A percentile compares a stretch with the other conserved stretches of the same genome.
phyloP scores from a whole-genome alignment of 2,797 vertebrate genomes.

The Sebastes hopkinsi region DNA sequence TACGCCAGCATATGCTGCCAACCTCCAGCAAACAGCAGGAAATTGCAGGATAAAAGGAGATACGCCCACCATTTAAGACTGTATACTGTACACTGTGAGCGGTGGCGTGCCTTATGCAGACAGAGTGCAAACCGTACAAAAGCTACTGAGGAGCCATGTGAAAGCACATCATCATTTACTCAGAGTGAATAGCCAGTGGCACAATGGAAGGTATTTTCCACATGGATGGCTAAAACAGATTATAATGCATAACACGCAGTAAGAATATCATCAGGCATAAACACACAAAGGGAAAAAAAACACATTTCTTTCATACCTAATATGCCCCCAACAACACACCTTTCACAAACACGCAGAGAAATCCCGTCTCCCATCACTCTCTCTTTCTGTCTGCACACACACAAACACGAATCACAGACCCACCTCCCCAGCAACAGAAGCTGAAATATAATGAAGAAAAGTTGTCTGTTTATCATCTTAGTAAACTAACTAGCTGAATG shows the following conservation, averaged over 20 bases:
- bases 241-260: constrained; percentile 1
- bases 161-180: not conserved
- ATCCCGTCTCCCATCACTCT: not conserved
- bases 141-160: not conserved
- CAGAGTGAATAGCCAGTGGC: constrained; percentile 1
- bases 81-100: not conserved
- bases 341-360: not conserved
- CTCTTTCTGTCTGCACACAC: not conserved
- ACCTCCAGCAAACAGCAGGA: not conserved
- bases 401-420: not conserved
- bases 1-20: not conserved
- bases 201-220: constrained; percentile 17
- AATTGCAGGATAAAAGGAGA: not conserved
- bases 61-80: not conserved
- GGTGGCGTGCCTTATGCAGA: not conserved
- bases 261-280: not conserved
- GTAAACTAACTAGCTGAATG: constrained; percentile 35
- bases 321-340: not conserved
- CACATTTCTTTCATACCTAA: not conserved
- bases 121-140: not conserved
- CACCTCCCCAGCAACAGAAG: not conserved
- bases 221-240: not conserved
- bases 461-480: constrained; percentile 37
- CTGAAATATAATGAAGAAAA: constrained; percentile 35
- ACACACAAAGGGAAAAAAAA: not conserved